Conservation (phyloP, 2,113 vertebrate species). For the Aplodontia rufa region DNA sequence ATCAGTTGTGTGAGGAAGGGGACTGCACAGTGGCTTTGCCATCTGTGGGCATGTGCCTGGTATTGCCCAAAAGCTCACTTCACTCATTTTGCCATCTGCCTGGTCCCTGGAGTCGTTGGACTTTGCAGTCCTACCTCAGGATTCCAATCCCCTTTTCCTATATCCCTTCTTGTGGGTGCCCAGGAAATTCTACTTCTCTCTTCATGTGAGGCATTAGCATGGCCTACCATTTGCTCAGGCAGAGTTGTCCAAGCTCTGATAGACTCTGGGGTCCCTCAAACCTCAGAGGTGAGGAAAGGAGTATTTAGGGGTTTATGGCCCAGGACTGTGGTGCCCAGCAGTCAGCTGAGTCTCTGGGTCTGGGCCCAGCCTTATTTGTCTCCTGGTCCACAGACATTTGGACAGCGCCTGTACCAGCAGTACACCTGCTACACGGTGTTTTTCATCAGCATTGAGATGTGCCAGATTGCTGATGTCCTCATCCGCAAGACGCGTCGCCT, state of each 20-base stretch:
- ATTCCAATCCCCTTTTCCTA: background rate
- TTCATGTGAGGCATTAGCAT: background rate
- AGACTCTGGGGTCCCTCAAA: background rate
- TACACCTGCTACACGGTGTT: slow-evolving; percentile 92
- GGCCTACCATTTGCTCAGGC: background rate
- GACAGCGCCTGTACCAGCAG: slow-evolving; percentile 89
- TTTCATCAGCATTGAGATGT: slow-evolving; percentile 93
- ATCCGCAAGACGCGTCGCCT: slow-evolving; percentile 92
- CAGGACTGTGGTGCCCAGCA: fast-evolving
- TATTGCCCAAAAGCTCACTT: background rate
- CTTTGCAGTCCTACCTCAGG: background rate
- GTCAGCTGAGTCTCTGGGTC: background rate
- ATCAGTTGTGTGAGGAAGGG: background rate
- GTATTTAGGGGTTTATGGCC: background rate
- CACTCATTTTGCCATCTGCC: background rate
- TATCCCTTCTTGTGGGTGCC: background rate
- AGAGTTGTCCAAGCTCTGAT: background rate
- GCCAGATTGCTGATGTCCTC: slow-evolving; percentile 91
- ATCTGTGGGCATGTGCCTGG: background rate
- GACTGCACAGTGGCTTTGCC: background rate
- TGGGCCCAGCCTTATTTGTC: background rate
- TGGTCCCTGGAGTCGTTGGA: background rate
- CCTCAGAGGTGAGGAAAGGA: background rate
- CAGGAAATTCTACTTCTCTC: background rate
- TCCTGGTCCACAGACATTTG: slow-evolving; percentile 82